Conservation (phyloP, 2,797 vertebrate genomes). For the Scleropages formosus region DNA sequence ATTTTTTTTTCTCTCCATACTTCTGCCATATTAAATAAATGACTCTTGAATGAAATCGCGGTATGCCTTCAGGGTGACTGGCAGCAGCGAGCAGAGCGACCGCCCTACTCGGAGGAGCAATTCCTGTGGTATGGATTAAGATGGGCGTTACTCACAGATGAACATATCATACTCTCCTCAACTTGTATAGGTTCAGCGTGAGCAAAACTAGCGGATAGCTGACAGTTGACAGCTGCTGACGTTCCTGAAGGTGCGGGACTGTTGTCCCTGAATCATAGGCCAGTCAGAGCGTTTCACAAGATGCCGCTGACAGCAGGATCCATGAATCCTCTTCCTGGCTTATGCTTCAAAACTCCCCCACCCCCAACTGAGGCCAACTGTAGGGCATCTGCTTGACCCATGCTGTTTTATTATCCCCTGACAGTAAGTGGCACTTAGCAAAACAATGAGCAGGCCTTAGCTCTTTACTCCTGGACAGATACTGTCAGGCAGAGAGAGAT, state of each 20-base stretch:
- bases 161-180: too few relatives aligned
- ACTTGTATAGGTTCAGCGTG: not conserved
- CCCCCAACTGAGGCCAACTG: not conserved
- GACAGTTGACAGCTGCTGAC: not conserved
- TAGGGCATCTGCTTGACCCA: not conserved
- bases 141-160: not conserved
- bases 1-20: not conserved
- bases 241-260: too few relatives aligned
- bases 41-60: not conserved
- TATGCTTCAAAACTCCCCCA: too few relatives aligned
- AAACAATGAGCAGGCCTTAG: not conserved
- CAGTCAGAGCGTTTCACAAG: too few relatives aligned
- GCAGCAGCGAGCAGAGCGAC: not conserved
- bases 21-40: not conserved
- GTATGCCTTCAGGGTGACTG: not conserved
- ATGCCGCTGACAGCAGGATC: too few relatives aligned
- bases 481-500: not conserved
- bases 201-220: not conserved
- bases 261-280: too few relatives aligned
- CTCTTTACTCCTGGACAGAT: conserved; percentile 17
- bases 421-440: conserved; percentile 2
- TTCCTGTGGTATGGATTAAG: not conserved
- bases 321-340: too few relatives aligned
- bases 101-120: not conserved
- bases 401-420: not conserved